These are phyloP conservation scores for Cladopsammia gracilis DNA, from an alignment of 64 coral and sea anemone genomes.

Conservation along the genomic window DNA sequence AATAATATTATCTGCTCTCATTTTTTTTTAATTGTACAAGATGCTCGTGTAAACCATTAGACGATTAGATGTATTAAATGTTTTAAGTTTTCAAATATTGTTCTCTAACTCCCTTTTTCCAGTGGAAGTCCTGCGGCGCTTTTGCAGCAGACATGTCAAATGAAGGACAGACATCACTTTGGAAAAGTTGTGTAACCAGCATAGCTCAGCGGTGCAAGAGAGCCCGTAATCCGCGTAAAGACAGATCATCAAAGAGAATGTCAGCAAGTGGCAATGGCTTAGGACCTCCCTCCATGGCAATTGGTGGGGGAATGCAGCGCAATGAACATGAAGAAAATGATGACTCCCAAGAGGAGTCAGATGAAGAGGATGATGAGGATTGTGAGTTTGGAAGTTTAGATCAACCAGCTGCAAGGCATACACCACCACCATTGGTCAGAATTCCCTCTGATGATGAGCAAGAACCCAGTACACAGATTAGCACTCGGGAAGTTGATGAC, in stretches of 20 bases:
- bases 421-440: neutral
- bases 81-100: neutral
- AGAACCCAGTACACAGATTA: neutral
- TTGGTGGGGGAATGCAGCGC: neutral
- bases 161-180: conserved; percentile 13
- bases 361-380: conserved; percentile 11
- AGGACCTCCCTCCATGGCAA: conserved; percentile 30
- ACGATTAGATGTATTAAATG: too few relatives aligned
- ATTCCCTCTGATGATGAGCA: conserved; percentile 22
- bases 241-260: neutral
- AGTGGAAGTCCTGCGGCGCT: conserved; percentile 27
- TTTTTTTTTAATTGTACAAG: too few relatives aligned
- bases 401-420: neutral
- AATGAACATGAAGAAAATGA: neutral
- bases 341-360: neutral
- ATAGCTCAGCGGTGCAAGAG: conserved; percentile 53
- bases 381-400: neutral
- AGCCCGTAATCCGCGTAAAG: conserved; percentile 15
- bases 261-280: neutral
- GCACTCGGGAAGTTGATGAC: neutral
- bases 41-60: too few relatives aligned
- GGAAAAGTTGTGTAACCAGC: conserved; percentile 49
- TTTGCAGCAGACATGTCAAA: conserved; percentile 1
- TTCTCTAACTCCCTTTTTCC: neutral
- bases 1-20: too few relatives aligned